A percentile compares a stretch with the other conserved stretches of the same genome.
Conservation (phyloP, 2,113 vertebrate genomes). For the Hemibagrus wyckioides region DNA sequence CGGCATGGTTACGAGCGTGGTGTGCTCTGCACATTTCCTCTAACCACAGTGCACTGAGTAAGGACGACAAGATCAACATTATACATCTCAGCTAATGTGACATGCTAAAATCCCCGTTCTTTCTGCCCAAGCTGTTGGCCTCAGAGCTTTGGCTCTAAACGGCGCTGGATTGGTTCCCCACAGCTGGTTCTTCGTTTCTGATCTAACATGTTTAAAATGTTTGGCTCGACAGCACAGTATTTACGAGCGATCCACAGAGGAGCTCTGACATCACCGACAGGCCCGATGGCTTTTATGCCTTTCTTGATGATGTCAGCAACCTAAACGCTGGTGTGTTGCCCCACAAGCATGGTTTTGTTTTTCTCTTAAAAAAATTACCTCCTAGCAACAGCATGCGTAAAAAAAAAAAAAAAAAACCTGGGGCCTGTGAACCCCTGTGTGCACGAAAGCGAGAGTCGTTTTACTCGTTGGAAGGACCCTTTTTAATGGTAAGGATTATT, state of each 20-base stretch:
- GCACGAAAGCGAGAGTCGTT: background rate
- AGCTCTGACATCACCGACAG: slow-evolving; percentile 51
- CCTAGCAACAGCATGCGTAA: slow-evolving; percentile 51
- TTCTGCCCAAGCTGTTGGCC: slow-evolving; percentile 17
- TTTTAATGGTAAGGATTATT: background rate
- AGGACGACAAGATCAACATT: slow-evolving; percentile 28
- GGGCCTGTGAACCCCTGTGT: background rate
- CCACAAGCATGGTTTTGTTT: slow-evolving; percentile 41
- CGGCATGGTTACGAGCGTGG: background rate
- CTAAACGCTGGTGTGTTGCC: slow-evolving; percentile 41
- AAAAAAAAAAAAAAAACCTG: slow-evolving; percentile 22
- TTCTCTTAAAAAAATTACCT: slow-evolving; percentile 38
- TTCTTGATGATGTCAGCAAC: slow-evolving; percentile 52
- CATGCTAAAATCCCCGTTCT: slow-evolving; percentile 33
- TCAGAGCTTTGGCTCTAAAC: background rate
- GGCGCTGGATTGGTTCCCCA: slow-evolving; percentile 8
- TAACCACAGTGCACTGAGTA: slow-evolving; percentile 8
- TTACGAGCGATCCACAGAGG: slow-evolving; percentile 48
- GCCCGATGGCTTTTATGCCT: slow-evolving; percentile 49
- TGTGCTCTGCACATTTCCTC: slow-evolving; percentile 28
- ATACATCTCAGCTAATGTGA: slow-evolving; percentile 23
- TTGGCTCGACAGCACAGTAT: slow-evolving; percentile 43
- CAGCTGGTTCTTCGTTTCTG: slow-evolving; percentile 46
- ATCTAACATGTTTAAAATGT: slow-evolving; percentile 52
- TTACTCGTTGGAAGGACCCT: background rate